Conservation (phyloP, 2,797 vertebrate genomes). For the Capromys pilorides region DNA sequence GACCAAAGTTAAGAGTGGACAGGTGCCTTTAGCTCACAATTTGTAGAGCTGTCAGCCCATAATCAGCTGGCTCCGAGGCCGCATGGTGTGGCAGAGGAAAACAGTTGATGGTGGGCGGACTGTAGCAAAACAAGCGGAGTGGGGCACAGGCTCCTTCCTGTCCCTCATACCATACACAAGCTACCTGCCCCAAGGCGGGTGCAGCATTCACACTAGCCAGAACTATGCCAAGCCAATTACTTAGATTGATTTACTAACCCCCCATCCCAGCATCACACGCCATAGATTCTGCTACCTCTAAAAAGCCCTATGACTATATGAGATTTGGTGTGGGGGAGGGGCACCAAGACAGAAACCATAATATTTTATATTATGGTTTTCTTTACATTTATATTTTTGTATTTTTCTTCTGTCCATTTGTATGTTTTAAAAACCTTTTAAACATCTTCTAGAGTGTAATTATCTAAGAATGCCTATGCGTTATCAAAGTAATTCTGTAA, state of each 20-base stretch:
- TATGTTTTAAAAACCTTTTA: conserved; percentile 5
- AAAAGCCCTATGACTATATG: neutral
- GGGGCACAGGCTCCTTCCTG: neutral
- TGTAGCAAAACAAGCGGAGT: neutral
- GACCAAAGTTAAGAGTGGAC: neutral
- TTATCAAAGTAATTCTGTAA: neutral
- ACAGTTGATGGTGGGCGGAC: neutral
- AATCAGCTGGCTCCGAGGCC: neutral
- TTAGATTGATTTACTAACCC: neutral
- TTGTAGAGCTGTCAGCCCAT: neutral
- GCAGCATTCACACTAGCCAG: neutral
- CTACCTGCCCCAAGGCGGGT: neutral
- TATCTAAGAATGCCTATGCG: neutral
- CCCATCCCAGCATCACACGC: neutral
- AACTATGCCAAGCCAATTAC: neutral
- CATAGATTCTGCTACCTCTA: neutral
- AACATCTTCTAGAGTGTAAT: neutral
- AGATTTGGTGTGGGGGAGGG: neutral
- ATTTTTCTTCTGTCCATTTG: neutral
- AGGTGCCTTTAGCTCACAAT: neutral
- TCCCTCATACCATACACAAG: neutral
- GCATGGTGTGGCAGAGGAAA: too few species aligned
- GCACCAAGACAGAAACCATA: neutral
- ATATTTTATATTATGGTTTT: too few species aligned
- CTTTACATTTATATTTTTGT: too few species aligned